Base-by-base conservation (phyloP, 2,113 vertebrate species). In the Alces alces region DNA sequence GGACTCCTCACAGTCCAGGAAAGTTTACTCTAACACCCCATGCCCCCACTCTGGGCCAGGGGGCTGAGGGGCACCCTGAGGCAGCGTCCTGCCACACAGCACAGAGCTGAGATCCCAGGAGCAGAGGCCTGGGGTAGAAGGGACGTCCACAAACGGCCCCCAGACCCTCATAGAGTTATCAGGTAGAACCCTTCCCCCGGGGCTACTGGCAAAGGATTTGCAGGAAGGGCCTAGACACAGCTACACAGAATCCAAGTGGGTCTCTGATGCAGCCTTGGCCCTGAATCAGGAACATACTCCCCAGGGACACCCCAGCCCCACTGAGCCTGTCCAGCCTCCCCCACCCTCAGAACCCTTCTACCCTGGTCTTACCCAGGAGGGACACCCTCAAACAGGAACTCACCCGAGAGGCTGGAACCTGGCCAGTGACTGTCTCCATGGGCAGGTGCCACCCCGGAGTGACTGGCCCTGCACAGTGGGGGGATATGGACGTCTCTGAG, bases 181-280 rank as follows among this genome's bases (percentile, higher is more conserved):
- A 27, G n/a, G 55, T 9, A 2, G n/a, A 45, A 28, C 14, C 1
- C 28, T 39, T 33, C 28, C 61, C 64, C 50, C 36, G 0, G 2
- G 10, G 55, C 83, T 6, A 11, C 36, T 43, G n/a, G 43, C 13
- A 10, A 36, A 11, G 30, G 33, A 28, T 14, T 14, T 12, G 0
- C 7, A 0, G n/a, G 30, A 86, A 91, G 70, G 60, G 13, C n/a
- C 52, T 30, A 27, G 30, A 50, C 25, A 61, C 43, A 66, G 30
- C 2, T 2, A 23, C 54, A 10, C 12, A 58, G 21, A 27, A 2
- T 7, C 64, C 15, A 5, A 33, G 28, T 0, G 25, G 5, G 23
- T 9, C 23, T n/a, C 70, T 28, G 5, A 3, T 7, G 6, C 33
- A 28, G 45, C 33, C 52, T 33, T 25, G 0, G 5, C 78, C 66